phyloP scores from a whole-genome alignment of 2,797 vertebrate genomes.

The Jordanella pulchra region DNA sequence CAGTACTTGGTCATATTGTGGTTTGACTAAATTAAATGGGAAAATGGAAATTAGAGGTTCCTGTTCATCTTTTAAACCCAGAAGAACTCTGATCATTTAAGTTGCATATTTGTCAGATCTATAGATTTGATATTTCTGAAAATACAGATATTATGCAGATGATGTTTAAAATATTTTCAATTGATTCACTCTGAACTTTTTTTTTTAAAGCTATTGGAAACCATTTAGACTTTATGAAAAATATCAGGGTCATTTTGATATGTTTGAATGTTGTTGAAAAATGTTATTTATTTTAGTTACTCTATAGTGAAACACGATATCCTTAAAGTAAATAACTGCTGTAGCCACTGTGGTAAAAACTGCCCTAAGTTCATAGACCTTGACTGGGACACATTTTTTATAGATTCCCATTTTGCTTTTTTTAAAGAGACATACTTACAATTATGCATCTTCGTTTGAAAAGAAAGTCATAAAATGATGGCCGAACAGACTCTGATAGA shows the following conservation, averaged over 20 bases:
- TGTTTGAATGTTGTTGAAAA: neutral
- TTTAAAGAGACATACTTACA: too few relatives aligned
- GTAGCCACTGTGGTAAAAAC: too few relatives aligned
- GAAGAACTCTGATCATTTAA: conserved; percentile 17
- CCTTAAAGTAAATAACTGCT: neutral
- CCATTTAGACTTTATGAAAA: neutral
- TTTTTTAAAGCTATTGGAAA: neutral
- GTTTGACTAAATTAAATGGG: conserved; percentile 32
- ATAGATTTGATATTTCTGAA: conserved; percentile 1
- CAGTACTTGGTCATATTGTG: conserved; percentile 44
- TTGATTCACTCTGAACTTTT: neutral
- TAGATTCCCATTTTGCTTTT: too few relatives aligned
- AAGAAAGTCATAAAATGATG: too few relatives aligned
- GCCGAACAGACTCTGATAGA: too few relatives aligned
- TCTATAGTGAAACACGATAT: too few relatives aligned
- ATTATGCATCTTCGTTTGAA: too few relatives aligned
- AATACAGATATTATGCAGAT: conserved; percentile 1
- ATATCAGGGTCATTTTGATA: neutral
- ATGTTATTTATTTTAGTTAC: neutral
- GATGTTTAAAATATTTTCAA: neutral
- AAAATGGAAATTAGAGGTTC: conserved; percentile 21
- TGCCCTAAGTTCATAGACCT: too few relatives aligned
- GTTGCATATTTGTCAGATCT: neutral
- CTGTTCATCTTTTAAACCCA: conserved; percentile 17
- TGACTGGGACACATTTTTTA: too few relatives aligned